These are phyloP conservation scores for Cariama cristata DNA, from an alignment of 2,113 vertebrate genomes.

Conservation along the genomic window DNA sequence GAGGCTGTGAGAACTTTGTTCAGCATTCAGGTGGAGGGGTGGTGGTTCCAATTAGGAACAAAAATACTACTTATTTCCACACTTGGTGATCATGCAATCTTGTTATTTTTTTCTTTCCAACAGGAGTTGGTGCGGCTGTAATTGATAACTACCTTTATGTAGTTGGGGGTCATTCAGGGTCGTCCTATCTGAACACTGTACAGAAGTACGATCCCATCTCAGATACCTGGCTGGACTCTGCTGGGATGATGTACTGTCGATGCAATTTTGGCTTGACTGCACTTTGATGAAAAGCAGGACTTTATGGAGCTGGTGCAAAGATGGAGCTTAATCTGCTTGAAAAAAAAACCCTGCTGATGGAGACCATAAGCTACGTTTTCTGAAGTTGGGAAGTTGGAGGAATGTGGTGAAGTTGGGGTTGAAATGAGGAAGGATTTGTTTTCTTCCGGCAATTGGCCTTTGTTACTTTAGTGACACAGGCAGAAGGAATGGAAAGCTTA, in stretches of 20 bases:
- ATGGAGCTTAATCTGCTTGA: background rate
- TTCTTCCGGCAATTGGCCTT: background rate
- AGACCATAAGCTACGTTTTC: slow-evolving; percentile 29
- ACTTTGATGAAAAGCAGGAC: slow-evolving; percentile 82
- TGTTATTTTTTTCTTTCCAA: background rate
- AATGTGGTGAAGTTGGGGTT: background rate
- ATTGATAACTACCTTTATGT: slow-evolving; percentile 97
- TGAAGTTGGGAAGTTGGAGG: background rate
- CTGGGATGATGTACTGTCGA: slow-evolving; percentile 95
- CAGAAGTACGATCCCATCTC: slow-evolving; percentile 95
- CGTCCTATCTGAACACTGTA: slow-evolving; percentile 95
- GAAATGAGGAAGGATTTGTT: background rate
- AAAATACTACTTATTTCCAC: accelerated
- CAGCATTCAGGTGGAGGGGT: accelerated
- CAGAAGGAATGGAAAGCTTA: background rate
- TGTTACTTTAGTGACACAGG: background rate
- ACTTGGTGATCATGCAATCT: background rate
- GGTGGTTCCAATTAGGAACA: accelerated
- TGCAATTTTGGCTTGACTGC: slow-evolving; percentile 98
- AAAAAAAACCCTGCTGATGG: slow-evolving; percentile 23
- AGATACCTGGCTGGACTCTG: slow-evolving; percentile 94
- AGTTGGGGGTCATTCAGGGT: slow-evolving; percentile 96
- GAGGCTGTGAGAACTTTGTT: background rate
- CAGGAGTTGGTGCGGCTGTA: slow-evolving; percentile 94
- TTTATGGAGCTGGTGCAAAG: slow-evolving; percentile 29